Percentiles rank a stretch among this genome's conserved stretches.
Evolutionary conservation across 2,888 invertebrate species (phyloP).

Genomic region (Cenopis cana): DNA sequence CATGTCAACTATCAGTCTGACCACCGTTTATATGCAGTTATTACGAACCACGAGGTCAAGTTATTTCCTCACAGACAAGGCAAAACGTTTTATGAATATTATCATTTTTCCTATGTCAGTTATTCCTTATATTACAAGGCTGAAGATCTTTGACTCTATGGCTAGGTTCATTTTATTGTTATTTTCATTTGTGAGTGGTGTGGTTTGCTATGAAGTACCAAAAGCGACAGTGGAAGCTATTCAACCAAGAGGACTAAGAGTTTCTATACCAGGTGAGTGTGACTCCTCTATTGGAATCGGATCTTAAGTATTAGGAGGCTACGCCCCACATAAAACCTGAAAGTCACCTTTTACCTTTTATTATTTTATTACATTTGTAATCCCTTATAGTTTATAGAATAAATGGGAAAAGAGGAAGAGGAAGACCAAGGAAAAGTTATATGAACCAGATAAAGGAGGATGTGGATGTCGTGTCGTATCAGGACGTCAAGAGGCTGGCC

Average conservation of each 20-base stretch:
- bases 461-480: no score
- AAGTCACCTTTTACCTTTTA: no score
- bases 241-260: slow-evolving; percentile 85
- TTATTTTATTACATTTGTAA: no score
- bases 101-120: not conserved
- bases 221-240: slow-evolving; percentile 84
- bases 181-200: slow-evolving; percentile 44
- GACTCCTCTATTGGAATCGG: no score
- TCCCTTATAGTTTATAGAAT: no score
- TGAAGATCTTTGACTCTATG: slow-evolving; percentile 18
- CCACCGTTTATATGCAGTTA: not conserved
- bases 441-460: no score
- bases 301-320: not conserved
- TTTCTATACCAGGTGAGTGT: slow-evolving; percentile 85
- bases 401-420: no score
- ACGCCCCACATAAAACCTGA: not conserved
- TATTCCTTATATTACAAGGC: not conserved
- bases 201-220: slow-evolving; percentile 71
- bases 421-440: no score
- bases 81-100: not conserved
- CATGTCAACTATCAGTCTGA: not conserved
- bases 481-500: no score
- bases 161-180: slow-evolving; percentile 25
- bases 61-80: not conserved
- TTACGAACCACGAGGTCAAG: not conserved